Base-by-base conservation (phyloP, 2,797 vertebrate genomes). In the Nyctalus aviator region DNA sequence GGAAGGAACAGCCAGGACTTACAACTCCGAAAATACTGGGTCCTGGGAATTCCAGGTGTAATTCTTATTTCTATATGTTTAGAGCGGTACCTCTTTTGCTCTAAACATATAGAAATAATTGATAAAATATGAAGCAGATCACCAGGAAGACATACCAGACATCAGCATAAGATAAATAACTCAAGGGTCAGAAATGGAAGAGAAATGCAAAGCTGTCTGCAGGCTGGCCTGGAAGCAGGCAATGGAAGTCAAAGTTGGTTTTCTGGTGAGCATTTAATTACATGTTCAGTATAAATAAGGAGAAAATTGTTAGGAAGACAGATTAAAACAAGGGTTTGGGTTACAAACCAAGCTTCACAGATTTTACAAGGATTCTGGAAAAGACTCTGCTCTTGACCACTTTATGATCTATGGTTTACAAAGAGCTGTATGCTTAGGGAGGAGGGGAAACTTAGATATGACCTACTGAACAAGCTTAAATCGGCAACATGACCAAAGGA, bases 281-380 rank as follows among this genome's bases (percentile, higher is more conserved):
- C 17, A 44, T 7, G 25, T 7, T 69, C 32, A 20, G 14, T 41
- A 32, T 68, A 41, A 90, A 32, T 30, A 72, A 84, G 66, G 13
- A 84, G 23, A 14, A 41, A 30, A 44, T 23, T 2, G 11, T 66
- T 59, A 79, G 32, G 3, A 84, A 48, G 20, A 50, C 11, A n/a
- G 32, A 88, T 86, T 84, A 53, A 79, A 68, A 79, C 30, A 84
- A 55, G 66, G 11, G 14, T 72, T 68, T 93, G 8, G 14, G n/a
- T 84, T 79, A 59, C 13, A 66, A 72, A 41, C 13, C 53, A 83
- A 66, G 59, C 44, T 83, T 83, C 59, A 48, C 55, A 68, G 32
- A 78, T 72, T 91, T 93, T 72, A 44, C 64, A 85, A 75, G 5
- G 21, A 68, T 78, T 44, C 46, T 88, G 55, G 44, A 55, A 90